A percentile compares a stretch with the other conserved stretches of the same genome.
phyloP scores from a whole-genome alignment of 2,113 vertebrate species.

The Lutjanus erythropterus region DNA sequence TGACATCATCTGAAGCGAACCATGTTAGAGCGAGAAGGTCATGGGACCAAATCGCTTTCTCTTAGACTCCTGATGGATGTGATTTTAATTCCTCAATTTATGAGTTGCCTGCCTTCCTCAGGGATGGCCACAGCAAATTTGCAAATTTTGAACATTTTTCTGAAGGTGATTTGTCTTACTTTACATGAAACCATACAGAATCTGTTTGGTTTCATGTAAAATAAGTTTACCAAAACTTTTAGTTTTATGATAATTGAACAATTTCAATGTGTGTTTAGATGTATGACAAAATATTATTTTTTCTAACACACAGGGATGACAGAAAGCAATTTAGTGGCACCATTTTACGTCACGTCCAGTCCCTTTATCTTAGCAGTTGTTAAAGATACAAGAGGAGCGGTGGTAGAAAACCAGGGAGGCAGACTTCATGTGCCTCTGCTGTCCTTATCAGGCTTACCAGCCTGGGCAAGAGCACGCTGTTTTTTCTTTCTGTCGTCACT shows the following conservation, averaged over 20 bases:
- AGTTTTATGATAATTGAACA: background rate
- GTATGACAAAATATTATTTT: background rate
- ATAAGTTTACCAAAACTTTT: background rate
- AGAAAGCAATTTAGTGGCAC: background rate
- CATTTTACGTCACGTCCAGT: background rate
- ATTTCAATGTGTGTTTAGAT: background rate
- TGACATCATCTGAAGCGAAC: background rate
- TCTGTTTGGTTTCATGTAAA: background rate
- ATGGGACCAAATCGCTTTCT: background rate
- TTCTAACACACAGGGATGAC: background rate
- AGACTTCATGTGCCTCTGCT: background rate
- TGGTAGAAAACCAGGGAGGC: background rate
- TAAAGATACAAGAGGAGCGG: background rate
- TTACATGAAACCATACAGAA: background rate
- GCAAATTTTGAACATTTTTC: too few species aligned
- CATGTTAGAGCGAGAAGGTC: background rate
- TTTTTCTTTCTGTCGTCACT: conserved; percentile 11
- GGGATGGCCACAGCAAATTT: too few species aligned
- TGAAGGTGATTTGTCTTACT: too few species aligned
- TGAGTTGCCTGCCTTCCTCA: too few species aligned
- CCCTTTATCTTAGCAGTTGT: conserved; percentile 9
- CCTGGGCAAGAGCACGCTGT: background rate
- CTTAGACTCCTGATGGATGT: background rate
- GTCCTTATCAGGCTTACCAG: conserved; percentile 8
- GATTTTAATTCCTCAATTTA: background rate